Evolutionary conservation across 2,888 invertebrate species (phyloP).

Genomic region (Stictocephala bisonia): DNA sequence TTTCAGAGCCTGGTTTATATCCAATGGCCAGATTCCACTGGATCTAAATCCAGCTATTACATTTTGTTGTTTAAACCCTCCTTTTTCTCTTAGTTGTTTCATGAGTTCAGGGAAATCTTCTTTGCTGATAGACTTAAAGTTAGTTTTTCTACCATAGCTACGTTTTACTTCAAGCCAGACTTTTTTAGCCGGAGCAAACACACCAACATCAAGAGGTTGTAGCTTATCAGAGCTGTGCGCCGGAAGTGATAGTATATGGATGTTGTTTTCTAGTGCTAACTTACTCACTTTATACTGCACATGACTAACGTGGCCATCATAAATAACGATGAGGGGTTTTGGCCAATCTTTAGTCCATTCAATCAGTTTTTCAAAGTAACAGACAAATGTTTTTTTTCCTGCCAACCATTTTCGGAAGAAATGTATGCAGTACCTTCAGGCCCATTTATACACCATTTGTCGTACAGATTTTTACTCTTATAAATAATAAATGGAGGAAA

Average conservation of each 20-base stretch:
- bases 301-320: conserved; percentile 13
- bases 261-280: conserved; percentile 7
- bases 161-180: conserved; percentile 18
- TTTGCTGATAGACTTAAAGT: neutral
- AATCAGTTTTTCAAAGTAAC: neutral
- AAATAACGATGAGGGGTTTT: neutral
- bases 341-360: neutral
- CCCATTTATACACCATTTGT: neutral
- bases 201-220: conserved; percentile 16
- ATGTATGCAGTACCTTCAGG: conserved; percentile 3
- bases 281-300: neutral
- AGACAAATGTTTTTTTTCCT: conserved; percentile 18
- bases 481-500: conserved; percentile 20
- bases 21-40: conserved; percentile 5
- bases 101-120: neutral
- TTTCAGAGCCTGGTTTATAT: neutral
- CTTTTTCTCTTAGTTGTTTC: neutral
- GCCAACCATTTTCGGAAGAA: conserved; percentile 25
- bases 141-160: neutral
- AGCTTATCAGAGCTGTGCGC: conserved; percentile 13
- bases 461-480: neutral
- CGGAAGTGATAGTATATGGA: conserved; percentile 9
- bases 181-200: conserved; percentile 7
- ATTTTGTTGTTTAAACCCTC: conserved; percentile 8
- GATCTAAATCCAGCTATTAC: conserved; percentile 7